phyloP scores from a whole-genome alignment of 2,888 invertebrate genomes.

The Limnephilus lunatus region DNA sequence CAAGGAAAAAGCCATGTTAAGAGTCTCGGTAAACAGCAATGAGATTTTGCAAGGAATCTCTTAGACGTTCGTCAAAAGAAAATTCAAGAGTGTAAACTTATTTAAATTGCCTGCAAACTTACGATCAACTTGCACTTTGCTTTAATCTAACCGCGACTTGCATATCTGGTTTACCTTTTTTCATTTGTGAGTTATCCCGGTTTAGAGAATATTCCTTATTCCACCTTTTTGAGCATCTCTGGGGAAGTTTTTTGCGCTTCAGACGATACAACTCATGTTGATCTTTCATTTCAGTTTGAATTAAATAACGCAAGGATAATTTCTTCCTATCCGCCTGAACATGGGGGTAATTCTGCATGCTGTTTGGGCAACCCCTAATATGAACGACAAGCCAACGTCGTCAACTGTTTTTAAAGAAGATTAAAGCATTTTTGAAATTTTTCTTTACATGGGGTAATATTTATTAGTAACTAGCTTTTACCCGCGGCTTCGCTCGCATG shows the following conservation, averaged over 20 bases:
- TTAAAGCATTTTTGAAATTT: background rate
- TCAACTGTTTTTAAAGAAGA: background rate
- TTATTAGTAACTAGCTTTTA: background rate
- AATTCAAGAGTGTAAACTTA: slow-evolving; percentile 18
- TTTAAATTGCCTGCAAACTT: slow-evolving; percentile 40
- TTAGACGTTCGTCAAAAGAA: background rate
- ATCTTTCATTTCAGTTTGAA: slow-evolving; percentile 66
- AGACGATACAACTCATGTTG: slow-evolving; percentile 62
- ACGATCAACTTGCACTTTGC: background rate
- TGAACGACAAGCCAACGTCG: background rate
- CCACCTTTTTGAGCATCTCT: slow-evolving; percentile 8
- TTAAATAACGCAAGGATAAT: slow-evolving; percentile 62
- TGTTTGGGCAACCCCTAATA: background rate
- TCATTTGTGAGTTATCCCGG: slow-evolving; percentile 31
- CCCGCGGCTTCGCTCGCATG: too few relatives aligned
- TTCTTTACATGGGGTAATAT: background rate
- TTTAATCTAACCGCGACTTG: slow-evolving; percentile 33
- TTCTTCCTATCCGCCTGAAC: slow-evolving; percentile 27
- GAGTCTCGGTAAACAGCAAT: background rate
- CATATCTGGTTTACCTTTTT: slow-evolving; percentile 42
- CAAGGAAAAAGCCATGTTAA: background rate
- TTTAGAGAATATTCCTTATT: slow-evolving; percentile 15
- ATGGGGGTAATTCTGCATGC: background rate
- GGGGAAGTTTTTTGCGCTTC: slow-evolving; percentile 48
- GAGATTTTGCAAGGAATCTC: background rate